phyloP scores from a whole-genome alignment of 2,888 invertebrate species.

The Atethmia centrago region DNA sequence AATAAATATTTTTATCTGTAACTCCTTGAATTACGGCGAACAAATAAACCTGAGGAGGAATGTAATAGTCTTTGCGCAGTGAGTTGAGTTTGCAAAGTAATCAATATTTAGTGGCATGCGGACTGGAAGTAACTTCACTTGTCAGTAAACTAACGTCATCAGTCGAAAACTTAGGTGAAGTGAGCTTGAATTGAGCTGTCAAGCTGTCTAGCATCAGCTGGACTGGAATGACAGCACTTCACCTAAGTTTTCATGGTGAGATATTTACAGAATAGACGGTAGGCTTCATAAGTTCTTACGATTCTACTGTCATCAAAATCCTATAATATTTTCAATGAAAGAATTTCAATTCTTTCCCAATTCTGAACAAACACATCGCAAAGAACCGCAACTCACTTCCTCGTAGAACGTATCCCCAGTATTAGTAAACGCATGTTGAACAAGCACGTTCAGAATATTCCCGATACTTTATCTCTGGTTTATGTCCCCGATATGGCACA shows the following conservation, averaged over 20 bases:
- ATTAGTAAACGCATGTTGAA: constrained; percentile 22
- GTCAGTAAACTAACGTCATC: too few species aligned
- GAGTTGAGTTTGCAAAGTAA: not conserved
- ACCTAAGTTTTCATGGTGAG: not conserved
- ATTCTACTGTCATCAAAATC: not conserved
- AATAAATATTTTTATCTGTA: too few species aligned
- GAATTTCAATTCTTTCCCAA: not conserved
- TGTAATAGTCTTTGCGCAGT: not conserved
- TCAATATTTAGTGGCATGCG: not conserved
- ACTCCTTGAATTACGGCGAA: too few species aligned
- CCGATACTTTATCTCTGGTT: constrained; percentile 26
- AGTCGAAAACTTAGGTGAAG: too few species aligned
- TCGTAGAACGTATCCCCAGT: not conserved
- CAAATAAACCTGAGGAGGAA: too few species aligned
- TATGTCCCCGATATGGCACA: constrained; percentile 44
- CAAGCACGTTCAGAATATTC: constrained; percentile 11
- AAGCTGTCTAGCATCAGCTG: too few species aligned
- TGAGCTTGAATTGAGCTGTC: too few species aligned
- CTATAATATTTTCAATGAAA: too few species aligned
- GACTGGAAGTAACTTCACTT: not conserved
- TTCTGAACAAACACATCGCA: not conserved
- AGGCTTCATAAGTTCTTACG: not conserved
- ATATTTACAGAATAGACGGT: not conserved
- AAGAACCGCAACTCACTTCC: not conserved
- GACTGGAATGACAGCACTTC: too few species aligned